phyloP scores from a whole-genome alignment of 1,140 invertebrate genomes.

The Physella acuta region DNA sequence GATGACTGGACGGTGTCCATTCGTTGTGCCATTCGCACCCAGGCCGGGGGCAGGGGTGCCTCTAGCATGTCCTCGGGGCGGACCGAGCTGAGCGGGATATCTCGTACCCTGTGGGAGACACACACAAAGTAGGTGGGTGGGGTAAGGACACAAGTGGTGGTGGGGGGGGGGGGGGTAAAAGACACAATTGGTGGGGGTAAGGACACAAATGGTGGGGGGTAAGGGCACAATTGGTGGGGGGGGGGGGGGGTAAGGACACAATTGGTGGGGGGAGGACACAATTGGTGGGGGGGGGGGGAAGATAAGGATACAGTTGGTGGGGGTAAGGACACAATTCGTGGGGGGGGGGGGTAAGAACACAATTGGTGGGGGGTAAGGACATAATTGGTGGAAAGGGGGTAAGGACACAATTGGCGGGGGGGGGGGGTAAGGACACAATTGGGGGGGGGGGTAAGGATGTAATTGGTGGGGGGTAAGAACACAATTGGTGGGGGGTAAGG shows the following conservation, averaged over 20 bases:
- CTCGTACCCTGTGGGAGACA: background rate
- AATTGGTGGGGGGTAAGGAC: no score
- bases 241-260: background rate
- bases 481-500: no score
- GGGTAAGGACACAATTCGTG: no score
- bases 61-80: background rate
- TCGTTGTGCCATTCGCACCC: constrained; percentile 11
- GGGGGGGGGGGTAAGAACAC: no score
- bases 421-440: no score
- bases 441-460: no score
- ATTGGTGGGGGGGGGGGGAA: background rate
- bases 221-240: no score
- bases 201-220: background rate
- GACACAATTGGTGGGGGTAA: background rate
- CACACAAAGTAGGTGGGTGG: background rate
- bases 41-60: constrained; percentile 4
- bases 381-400: no score
- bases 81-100: constrained; percentile 6
- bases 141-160: background rate
- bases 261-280: background rate
- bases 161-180: background rate
- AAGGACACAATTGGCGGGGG: no score
- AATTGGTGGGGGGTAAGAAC: no score
- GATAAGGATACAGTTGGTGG: no score
- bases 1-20: constrained; percentile 10